phyloP scores from a whole-genome alignment of 2,888 invertebrate genomes.

The Temnothorax rugatulus region DNA sequence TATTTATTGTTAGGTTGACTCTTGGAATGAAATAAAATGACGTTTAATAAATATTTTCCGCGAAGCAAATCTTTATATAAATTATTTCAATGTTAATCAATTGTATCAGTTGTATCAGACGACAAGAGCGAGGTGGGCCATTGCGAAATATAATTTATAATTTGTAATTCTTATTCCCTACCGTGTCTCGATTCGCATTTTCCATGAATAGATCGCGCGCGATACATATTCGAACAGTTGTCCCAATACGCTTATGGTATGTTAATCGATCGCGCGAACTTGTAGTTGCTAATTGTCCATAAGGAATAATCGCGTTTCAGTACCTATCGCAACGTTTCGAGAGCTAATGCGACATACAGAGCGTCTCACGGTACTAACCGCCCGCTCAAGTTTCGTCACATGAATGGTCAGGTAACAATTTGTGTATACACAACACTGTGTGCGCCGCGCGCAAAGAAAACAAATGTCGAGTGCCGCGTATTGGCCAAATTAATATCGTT shows the following conservation, averaged over 20 bases:
- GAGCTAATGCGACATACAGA: constrained; percentile 4
- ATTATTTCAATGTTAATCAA: neutral
- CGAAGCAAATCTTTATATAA: neutral
- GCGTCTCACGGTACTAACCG: neutral
- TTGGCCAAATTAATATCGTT: neutral
- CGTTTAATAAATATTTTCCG: neutral
- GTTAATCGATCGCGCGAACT: constrained; percentile 1
- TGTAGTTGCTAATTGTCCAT: constrained; percentile 25
- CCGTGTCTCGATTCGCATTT: neutral
- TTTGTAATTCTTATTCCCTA: neutral
- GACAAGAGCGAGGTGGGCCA: no score
- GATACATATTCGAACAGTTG: neutral
- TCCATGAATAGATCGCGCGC: neutral
- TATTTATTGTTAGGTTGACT: neutral
- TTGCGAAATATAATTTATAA: neutral
- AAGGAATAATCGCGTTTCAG: constrained; percentile 5
- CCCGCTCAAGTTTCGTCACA: neutral
- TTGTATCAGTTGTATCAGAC: no score
- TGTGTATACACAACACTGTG: neutral
- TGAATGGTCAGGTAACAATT: neutral
- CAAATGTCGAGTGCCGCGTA: neutral
- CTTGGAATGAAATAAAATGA: neutral
- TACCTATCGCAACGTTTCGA: neutral
- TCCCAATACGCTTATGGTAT: constrained; percentile 3
- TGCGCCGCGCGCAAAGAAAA: neutral